Conservation (phyloP, 53 echinoderm and acorn worm genomes). For the Apostichopus leukothele region DNA sequence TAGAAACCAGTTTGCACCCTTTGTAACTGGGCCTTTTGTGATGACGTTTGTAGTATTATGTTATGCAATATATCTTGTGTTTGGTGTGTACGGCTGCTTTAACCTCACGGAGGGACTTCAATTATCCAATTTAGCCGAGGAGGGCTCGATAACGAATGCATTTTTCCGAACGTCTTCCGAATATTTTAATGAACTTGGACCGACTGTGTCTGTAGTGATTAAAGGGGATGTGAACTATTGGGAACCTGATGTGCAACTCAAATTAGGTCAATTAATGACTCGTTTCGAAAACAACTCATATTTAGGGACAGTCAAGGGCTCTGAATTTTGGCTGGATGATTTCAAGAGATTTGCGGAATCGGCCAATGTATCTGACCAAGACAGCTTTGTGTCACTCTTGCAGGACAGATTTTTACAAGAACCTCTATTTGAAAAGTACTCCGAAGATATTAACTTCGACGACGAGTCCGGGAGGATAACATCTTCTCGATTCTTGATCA, state of each 20-base stretch:
- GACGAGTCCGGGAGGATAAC: slow-evolving; percentile 48
- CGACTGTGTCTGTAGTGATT: slow-evolving; percentile 58
- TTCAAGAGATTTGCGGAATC: slow-evolving; percentile 44
- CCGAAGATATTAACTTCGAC: slow-evolving; percentile 64
- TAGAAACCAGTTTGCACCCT: slow-evolving; percentile 53
- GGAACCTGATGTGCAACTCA: slow-evolving; percentile 48
- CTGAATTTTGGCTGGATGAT: slow-evolving; percentile 68
- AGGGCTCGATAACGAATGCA: slow-evolving; percentile 49
- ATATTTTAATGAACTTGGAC: slow-evolving; percentile 57
- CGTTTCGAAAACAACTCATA: slow-evolving; percentile 55
- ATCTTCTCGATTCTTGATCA: slow-evolving; percentile 63
- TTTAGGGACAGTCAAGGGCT: slow-evolving; percentile 4
- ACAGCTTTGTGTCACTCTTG: slow-evolving; percentile 48
- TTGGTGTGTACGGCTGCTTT: slow-evolving; percentile 55
- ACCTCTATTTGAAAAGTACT: slow-evolving; percentile 48
- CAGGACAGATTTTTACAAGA: slow-evolving; percentile 52
- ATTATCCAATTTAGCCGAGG: slow-evolving; percentile 49
- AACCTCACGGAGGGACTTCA: slow-evolving; percentile 55
- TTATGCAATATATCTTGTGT: slow-evolving; percentile 47
- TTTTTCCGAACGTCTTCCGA: slow-evolving; percentile 44
- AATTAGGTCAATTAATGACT: slow-evolving; percentile 18
- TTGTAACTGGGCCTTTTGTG: slow-evolving; percentile 46
- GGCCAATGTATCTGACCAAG: neutral
- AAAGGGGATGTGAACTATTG: slow-evolving; percentile 55
- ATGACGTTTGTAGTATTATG: slow-evolving; percentile 42